Evolutionary conservation across 2,113 vertebrate species (phyloP).

Genomic region (Eira barbara): DNA sequence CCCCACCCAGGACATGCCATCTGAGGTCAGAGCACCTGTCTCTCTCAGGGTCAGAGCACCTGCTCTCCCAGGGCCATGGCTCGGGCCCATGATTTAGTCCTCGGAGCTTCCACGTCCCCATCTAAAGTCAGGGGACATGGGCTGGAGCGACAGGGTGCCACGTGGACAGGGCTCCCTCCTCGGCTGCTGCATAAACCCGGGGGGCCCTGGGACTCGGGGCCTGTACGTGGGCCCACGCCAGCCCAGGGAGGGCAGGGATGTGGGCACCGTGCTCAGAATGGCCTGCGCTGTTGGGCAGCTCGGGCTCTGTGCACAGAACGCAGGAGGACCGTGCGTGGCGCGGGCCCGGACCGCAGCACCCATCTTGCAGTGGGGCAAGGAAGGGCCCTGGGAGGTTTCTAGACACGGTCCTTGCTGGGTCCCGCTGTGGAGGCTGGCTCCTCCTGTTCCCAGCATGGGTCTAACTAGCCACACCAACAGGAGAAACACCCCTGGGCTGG

Average conservation of each 20-base stretch:
- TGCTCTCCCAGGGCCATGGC: background rate
- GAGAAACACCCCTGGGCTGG: background rate
- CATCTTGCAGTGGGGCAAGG: fast-evolving
- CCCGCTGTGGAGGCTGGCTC: conserved; percentile 31
- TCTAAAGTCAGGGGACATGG: fast-evolving
- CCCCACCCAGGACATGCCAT: background rate
- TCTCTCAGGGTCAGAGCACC: too few relatives aligned
- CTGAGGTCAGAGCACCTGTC: background rate
- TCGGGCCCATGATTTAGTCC: background rate
- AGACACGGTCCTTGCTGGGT: background rate
- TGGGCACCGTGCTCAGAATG: background rate
- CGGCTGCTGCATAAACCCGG: background rate
- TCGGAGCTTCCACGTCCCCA: background rate
- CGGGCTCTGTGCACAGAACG: background rate
- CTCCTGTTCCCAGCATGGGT: conserved; percentile 21
- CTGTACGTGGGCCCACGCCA: fast-evolving
- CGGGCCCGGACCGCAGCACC: fast-evolving
- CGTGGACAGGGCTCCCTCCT: background rate
- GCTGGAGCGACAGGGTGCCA: background rate
- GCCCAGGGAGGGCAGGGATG: background rate
- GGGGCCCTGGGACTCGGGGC: too few relatives aligned
- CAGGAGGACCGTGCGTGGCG: background rate
- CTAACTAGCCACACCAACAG: conserved; percentile 46
- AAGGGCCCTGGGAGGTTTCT: conserved; percentile 36
- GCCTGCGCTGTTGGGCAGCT: background rate